Conservation (phyloP, 2,797 vertebrate genomes). For the Leucoraja ocellata region DNA sequence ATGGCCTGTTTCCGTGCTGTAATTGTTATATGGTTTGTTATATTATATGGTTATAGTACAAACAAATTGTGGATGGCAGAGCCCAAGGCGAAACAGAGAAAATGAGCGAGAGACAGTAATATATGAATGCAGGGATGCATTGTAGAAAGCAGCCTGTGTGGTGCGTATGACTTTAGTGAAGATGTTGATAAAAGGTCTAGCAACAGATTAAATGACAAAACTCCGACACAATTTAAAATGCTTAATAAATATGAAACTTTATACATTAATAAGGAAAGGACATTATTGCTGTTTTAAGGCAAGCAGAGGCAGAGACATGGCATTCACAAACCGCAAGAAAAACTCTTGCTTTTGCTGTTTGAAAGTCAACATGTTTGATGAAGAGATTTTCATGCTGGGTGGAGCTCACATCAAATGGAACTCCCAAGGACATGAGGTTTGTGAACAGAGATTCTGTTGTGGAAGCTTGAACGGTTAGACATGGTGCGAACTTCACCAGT, state of each 20-base stretch:
- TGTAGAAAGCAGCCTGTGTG: too few species aligned
- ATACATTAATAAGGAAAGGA: conserved; percentile 48
- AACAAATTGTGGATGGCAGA: not conserved
- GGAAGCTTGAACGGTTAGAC: not conserved
- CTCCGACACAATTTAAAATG: conserved; percentile 57
- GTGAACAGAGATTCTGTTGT: not conserved
- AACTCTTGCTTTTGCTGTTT: not conserved
- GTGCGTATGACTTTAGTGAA: not conserved
- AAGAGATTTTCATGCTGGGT: not conserved
- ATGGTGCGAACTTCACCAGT: not conserved
- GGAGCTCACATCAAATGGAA: not conserved
- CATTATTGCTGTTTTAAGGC: conserved; percentile 43
- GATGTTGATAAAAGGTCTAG: not conserved
- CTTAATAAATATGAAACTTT: conserved; percentile 71
- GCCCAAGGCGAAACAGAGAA: not conserved
- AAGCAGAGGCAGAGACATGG: not conserved
- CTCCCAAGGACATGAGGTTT: not conserved
- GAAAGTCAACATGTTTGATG: not conserved
- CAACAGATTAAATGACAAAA: conserved; percentile 37
- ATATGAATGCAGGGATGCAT: not conserved
- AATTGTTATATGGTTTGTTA: too few species aligned
- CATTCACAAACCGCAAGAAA: not conserved
- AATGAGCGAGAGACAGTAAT: too few species aligned
- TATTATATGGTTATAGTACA: too few species aligned
- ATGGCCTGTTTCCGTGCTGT: too few species aligned